Base-by-base conservation (phyloP, 2,113 vertebrate species). In the Upupa epops region DNA sequence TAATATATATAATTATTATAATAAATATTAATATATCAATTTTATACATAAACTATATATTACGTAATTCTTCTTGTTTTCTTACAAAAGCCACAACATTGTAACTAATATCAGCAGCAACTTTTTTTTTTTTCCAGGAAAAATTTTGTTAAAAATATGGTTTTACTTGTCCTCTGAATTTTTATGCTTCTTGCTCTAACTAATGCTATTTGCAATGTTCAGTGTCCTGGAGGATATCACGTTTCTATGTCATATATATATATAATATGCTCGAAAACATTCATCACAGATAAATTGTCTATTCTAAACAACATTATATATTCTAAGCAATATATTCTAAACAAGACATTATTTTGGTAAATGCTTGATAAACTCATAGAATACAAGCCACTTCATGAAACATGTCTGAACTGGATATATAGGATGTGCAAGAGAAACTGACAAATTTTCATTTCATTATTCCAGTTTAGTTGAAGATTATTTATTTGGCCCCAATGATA, bases 11-110 rank as follows among this genome's bases (percentile, higher is more conserved):
- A n/a, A n/a, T n/a, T n/a, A n/a, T n/a, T n/a, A n/a, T n/a, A n/a
- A n/a, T n/a, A n/a, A n/a, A n/a, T n/a, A n/a, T n/a, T n/a, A n/a
- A n/a, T n/a, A n/a, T n/a, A n/a, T n/a, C n/a, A n/a, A n/a, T n/a
- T n/a, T n/a, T n/a, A n/a, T n/a, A n/a, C n/a, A n/a, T n/a, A n/a
- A n/a, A n/a, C n/a, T n/a, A n/a, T n/a, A n/a, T n/a, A n/a, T n/a
- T n/a, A n/a, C n/a, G n/a, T n/a, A n/a, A n/a, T n/a, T n/a, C 75
- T 7, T 10, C 22, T 60, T 32, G 40, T 2, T 74, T 86, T 6
- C 3, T 17, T 32, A 22, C 7, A 83, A 66, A 60, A 91, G 1
- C 3, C 2, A 0, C 17, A 42, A 76, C 82, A 49, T 0, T 60
- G 9, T 25, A 16, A 2, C n/a, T 88, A 48, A 24, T 59, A 54